Evolutionary conservation across 2,888 invertebrate genomes (phyloP).

Genomic region (Tipula unca): DNA sequence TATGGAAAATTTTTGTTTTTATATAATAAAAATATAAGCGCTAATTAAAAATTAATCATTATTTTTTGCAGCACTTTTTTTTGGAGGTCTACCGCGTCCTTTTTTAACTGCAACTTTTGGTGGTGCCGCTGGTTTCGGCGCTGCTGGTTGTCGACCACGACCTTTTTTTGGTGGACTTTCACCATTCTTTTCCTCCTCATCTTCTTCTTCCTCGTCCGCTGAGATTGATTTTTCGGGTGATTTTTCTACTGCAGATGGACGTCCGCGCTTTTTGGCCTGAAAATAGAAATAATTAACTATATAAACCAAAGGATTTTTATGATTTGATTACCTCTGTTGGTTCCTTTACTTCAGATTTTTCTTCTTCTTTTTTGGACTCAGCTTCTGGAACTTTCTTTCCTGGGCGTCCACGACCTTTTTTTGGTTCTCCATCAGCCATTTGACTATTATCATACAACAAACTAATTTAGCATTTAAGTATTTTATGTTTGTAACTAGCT

Average conservation of each 20-base stretch:
- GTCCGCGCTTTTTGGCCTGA: neutral
- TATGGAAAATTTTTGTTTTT: neutral
- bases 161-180: slow-evolving; percentile 1
- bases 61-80: slow-evolving; percentile 9
- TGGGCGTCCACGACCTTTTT: slow-evolving; percentile 14
- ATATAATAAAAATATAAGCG: neutral
- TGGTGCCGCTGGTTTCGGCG: neutral
- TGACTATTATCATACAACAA: neutral
- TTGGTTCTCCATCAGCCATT: slow-evolving; percentile 14
- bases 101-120: neutral
- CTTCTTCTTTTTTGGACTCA: neutral
- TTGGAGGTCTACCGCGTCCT: slow-evolving; percentile 19
- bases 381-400: neutral
- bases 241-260: neutral
- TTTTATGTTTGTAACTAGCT: too few relatives aligned
- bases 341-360: neutral
- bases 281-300: neutral
- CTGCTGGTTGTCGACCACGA: neutral
- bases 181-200: neutral
- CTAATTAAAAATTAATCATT: neutral
- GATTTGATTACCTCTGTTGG: neutral
- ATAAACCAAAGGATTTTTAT: neutral
- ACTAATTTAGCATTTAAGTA: too few relatives aligned
- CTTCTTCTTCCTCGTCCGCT: neutral
- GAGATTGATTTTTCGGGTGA: neutral